These are phyloP conservation scores for Plestiodon gilberti DNA, from an alignment of 2,113 vertebrate genomes.

Conservation along the genomic window DNA sequence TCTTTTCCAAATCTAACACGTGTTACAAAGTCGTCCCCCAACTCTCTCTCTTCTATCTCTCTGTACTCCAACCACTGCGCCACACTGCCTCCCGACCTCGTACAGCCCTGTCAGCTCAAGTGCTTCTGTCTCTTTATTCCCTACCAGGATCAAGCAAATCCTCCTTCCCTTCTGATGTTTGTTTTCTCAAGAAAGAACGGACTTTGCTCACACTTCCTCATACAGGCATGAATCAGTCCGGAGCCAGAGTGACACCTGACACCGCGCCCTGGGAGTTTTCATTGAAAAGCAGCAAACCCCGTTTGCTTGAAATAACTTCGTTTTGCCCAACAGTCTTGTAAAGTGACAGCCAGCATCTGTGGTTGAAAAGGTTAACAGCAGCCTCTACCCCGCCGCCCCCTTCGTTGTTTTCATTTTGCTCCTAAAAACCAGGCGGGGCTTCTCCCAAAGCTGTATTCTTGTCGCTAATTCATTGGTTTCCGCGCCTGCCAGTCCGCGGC, in stretches of 20 bases:
- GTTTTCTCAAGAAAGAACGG: not conserved
- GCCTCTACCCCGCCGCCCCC: no score
- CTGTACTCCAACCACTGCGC: not conserved
- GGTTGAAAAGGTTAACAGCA: no score
- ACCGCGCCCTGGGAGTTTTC: not conserved
- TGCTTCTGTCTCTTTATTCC: not conserved
- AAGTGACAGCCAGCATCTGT: not conserved
- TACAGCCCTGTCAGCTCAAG: not conserved
- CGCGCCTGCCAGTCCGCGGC: fast-evolving
- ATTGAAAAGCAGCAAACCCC: not conserved
- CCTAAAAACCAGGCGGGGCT: not conserved
- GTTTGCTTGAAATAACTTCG: not conserved
- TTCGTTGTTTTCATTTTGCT: not conserved
- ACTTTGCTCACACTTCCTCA: not conserved
- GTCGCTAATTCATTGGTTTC: constrained; percentile 72
- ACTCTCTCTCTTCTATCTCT: no score
- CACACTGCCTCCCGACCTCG: not conserved
- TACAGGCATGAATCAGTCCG: not conserved
- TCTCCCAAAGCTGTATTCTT: constrained; percentile 69
- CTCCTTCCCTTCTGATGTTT: not conserved
- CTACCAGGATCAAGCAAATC: not conserved
- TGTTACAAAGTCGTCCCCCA: no score
- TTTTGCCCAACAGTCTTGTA: not conserved
- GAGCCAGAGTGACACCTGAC: not conserved
- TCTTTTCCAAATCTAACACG: no score